phyloP scores from a whole-genome alignment of 2,888 invertebrate genomes.

The Thereva unica region DNA sequence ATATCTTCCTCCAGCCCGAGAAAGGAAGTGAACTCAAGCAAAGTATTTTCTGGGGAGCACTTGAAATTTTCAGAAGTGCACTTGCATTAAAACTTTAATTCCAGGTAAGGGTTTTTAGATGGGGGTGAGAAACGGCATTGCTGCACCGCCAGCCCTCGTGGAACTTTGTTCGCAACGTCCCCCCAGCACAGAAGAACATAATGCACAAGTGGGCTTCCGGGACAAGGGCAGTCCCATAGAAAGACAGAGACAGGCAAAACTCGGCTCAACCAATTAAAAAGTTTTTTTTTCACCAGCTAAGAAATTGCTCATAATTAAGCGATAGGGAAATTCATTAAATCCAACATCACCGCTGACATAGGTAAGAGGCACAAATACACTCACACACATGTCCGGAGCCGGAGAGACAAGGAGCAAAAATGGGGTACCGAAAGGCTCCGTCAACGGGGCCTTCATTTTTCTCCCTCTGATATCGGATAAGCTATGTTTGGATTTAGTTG shows the following conservation, averaged over 20 bases:
- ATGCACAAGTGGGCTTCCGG: background rate
- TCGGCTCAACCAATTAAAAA: slow-evolving; percentile 17
- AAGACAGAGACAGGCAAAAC: slow-evolving; percentile 4
- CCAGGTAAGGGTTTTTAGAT: slow-evolving; percentile 18
- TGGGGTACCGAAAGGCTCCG: background rate
- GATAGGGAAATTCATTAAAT: slow-evolving; percentile 13
- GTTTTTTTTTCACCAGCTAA: slow-evolving; percentile 8
- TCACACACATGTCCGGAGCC: background rate
- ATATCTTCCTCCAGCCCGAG: background rate
- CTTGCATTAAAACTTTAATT: slow-evolving; percentile 33
- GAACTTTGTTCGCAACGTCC: background rate
- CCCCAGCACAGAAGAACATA: slow-evolving; percentile 8
- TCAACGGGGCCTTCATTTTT: background rate
- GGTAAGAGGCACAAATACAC: slow-evolving; percentile 2
- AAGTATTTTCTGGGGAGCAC: slow-evolving; percentile 26
- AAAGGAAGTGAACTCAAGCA: slow-evolving; percentile 7
- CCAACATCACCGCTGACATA: background rate
- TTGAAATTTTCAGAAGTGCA: slow-evolving; percentile 30
- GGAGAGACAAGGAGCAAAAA: background rate
- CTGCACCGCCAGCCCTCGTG: background rate
- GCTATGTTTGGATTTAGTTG: slow-evolving; percentile 15
- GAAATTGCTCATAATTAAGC: slow-evolving; percentile 21
- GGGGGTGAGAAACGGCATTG: slow-evolving; percentile 5
- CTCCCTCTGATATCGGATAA: slow-evolving; percentile 11
- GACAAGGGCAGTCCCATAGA: slow-evolving; percentile 8